phyloP scores from a whole-genome alignment of 35 echinoderm and acorn worm genomes.

The Amphiura filiformis region DNA sequence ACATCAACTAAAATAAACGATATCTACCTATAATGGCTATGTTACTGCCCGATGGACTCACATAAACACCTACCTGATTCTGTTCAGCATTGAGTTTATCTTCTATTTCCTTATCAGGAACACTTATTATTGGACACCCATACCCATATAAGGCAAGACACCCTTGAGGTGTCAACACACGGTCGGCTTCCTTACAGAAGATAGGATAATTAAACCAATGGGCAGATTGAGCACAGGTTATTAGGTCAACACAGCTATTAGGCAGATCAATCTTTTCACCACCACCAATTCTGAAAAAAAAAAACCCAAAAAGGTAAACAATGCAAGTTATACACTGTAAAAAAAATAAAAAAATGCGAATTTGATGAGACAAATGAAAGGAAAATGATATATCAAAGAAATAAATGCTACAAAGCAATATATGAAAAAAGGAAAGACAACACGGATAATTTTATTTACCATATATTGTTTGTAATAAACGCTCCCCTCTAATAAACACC shows the following conservation, averaged over 20 bases:
- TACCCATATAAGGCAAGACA: slow-evolving; percentile 45
- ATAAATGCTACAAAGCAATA: no score
- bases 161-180: slow-evolving; percentile 37
- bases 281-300: slow-evolving; percentile 31
- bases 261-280: slow-evolving; percentile 3
- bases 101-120: not conserved
- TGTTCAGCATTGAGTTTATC: not conserved
- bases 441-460: no score
- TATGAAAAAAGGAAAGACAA: no score
- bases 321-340: no score
- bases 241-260: slow-evolving; percentile 1
- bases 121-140: not conserved
- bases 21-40: no score
- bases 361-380: not conserved
- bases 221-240: slow-evolving; percentile 23
- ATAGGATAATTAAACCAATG: slow-evolving; percentile 50
- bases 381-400: not conserved
- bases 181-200: slow-evolving; percentile 31
- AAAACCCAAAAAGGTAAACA: no score
- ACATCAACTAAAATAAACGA: not conserved
- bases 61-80: not conserved
- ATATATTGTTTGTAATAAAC: no score
- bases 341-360: not conserved
- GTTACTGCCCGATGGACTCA: no score
- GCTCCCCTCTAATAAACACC: no score